Conservation (phyloP, 2,888 invertebrate species). For the Lepetodrilus schrolli region DNA sequence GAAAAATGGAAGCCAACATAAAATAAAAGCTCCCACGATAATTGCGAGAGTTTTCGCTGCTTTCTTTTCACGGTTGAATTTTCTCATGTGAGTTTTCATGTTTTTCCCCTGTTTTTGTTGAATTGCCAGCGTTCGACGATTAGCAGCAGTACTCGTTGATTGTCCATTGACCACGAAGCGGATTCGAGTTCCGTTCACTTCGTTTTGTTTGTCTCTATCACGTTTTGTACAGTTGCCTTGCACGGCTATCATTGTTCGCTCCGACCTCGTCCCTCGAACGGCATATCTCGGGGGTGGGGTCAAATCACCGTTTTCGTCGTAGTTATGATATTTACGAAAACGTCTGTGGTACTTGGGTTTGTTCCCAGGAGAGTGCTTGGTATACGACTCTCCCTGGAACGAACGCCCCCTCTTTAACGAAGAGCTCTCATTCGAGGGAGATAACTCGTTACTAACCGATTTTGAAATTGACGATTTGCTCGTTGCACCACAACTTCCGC, state of each 20-base stretch:
- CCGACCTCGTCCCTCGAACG: neutral
- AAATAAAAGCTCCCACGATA: conserved; percentile 96
- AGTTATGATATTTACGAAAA: conserved; percentile 12
- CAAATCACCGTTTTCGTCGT: neutral
- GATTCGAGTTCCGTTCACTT: conserved; percentile 24
- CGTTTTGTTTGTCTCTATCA: neutral
- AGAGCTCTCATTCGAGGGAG: neutral
- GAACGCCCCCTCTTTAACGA: conserved; percentile 18
- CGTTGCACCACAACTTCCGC: conserved; percentile 74
- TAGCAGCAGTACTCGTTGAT: neutral
- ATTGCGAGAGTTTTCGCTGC: conserved; percentile 97
- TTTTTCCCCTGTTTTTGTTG: conserved; percentile 78
- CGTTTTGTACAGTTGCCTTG: neutral
- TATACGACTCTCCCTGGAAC: neutral
- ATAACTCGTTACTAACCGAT: neutral
- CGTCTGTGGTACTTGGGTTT: conserved; percentile 27
- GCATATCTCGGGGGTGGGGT: too few relatives aligned
- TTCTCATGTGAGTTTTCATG: conserved; percentile 90
- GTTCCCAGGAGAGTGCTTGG: neutral
- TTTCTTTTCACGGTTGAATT: conserved; percentile 92
- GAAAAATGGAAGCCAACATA: conserved; percentile 98
- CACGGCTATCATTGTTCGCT: neutral
- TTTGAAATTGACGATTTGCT: conserved; percentile 18
- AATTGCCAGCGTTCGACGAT: neutral
- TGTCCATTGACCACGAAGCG: conserved; percentile 15